Evolutionary conservation across 2,888 invertebrate species (phyloP), one percentile per base, ranked within the genome.

Genomic region (Nemoura dubitans): DNA sequence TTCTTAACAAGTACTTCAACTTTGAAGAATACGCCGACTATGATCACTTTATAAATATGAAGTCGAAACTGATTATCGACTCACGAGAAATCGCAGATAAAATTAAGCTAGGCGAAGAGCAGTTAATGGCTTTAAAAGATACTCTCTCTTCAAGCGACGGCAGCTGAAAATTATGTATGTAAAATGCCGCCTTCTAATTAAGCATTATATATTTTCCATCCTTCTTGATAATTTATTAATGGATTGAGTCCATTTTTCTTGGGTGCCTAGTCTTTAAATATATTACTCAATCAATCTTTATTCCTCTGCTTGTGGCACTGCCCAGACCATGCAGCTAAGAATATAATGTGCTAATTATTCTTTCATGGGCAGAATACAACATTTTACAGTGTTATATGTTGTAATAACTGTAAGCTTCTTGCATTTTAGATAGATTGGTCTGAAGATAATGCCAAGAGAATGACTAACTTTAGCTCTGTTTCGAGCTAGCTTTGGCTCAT

Each of bases 11-110:
- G 91, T 95, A 95, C 91, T 93, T 97, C 89, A 94, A 93, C 89
- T 92, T 94, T 83, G 96, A 96, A 87, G 95, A 96, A 90, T 95
- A 94, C 90, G 94, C 95, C 77, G 96, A 97, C 90, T 97, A 96
- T 91, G 95, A 95, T 90, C 96, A 96, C 90, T 97, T 96, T 92
- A 95, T 97, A 89, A 95, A 96, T 91, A 97, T 96, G 95, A 97
- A 97, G 92, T 96, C 96, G 43, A 96, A 96, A 91, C 92, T 97
- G 88, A 95, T 96, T 89, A 95, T 97, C 91, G 96, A 97, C 91
- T 94, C 95, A 87, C 94, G 96, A 89, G 97, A 97, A 90, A 95
- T 97, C 89, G 94, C 95, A 89, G 96, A 97, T 91, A 96, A 96
- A 92, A 96, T 97, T 89, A 95, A 96, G 90, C 92, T 96, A 88